These are phyloP conservation scores for Tenebrio molitor DNA, from an alignment of 1,140 invertebrate genomes.

Conservation along the genomic window DNA sequence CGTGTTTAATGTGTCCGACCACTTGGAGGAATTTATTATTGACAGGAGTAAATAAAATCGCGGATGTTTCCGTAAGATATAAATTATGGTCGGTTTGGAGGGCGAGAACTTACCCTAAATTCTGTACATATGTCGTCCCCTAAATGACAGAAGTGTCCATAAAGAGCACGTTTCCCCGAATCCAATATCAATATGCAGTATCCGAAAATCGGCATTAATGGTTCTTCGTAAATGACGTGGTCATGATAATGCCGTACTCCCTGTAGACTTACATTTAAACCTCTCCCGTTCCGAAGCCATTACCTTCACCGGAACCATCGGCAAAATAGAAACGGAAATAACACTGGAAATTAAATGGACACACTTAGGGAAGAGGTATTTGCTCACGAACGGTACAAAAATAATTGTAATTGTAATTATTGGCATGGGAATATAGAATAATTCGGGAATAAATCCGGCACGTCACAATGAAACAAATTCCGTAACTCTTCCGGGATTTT, in stretches of 20 bases:
- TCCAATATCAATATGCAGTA: constrained; percentile 41
- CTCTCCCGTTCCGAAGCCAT: constrained; percentile 1
- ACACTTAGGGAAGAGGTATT: not conserved
- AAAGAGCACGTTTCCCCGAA: constrained; percentile 38
- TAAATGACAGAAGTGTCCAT: constrained; percentile 28
- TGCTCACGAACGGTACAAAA: not conserved
- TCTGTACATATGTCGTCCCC: constrained; percentile 38
- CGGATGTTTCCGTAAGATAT: constrained; percentile 27
- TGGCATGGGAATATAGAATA: not conserved
- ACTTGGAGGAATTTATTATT: constrained; percentile 27
- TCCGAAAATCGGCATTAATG: constrained; percentile 42
- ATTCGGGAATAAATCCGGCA: constrained; percentile 7
- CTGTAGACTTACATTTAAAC: constrained; percentile 26
- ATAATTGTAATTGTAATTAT: constrained; percentile 1
- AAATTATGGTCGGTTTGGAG: constrained; percentile 34
- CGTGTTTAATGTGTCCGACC: not conserved
- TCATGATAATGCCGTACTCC: constrained; percentile 23
- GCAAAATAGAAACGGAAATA: constrained; percentile 15
- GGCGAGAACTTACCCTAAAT: constrained; percentile 35
- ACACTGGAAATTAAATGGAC: constrained; percentile 17
- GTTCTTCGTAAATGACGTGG: constrained; percentile 29
- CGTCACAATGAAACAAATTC: constrained; percentile 30
- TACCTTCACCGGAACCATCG: constrained; percentile 3
- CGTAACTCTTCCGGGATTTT: constrained; percentile 42
- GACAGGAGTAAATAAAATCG: constrained; percentile 18